phyloP scores from a whole-genome alignment of 2,888 invertebrate species.

The Dasypogon diadema region DNA sequence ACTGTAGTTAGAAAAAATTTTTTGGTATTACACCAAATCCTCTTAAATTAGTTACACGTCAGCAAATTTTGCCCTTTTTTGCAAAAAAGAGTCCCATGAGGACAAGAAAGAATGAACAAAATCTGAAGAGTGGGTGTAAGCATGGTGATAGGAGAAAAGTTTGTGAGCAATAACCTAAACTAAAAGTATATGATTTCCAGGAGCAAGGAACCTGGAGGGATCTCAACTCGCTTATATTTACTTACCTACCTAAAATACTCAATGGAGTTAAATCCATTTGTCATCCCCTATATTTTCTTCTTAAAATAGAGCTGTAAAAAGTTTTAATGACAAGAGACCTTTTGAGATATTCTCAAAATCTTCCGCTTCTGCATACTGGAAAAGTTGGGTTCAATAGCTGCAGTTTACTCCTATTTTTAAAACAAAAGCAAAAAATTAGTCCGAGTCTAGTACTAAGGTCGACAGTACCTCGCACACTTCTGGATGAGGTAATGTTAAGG shows the following conservation, averaged over 20 bases:
- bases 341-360: not conserved
- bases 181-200: not conserved
- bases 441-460: not conserved
- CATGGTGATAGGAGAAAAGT: constrained; percentile 8
- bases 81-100: constrained; percentile 11
- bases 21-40: constrained; percentile 34
- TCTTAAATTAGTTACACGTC: constrained; percentile 29
- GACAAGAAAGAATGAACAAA: not conserved
- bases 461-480: constrained; percentile 4
- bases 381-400: not conserved
- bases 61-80: constrained; percentile 23
- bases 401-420: not conserved
- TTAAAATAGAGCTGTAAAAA: not conserved
- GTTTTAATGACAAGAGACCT: not conserved
- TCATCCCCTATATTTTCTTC: not conserved
- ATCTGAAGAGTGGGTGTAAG: not conserved
- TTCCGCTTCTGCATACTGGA: not conserved
- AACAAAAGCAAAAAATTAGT: constrained; percentile 3
- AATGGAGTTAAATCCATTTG: not conserved
- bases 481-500: constrained; percentile 33
- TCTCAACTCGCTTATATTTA: not conserved
- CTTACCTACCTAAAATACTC: not conserved
- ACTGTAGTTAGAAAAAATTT: no score
- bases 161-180: constrained; percentile 29
- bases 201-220: not conserved